Evolutionary conservation across 1,140 invertebrate genomes (phyloP).

Genomic region (Catajapyx aquilonaris): DNA sequence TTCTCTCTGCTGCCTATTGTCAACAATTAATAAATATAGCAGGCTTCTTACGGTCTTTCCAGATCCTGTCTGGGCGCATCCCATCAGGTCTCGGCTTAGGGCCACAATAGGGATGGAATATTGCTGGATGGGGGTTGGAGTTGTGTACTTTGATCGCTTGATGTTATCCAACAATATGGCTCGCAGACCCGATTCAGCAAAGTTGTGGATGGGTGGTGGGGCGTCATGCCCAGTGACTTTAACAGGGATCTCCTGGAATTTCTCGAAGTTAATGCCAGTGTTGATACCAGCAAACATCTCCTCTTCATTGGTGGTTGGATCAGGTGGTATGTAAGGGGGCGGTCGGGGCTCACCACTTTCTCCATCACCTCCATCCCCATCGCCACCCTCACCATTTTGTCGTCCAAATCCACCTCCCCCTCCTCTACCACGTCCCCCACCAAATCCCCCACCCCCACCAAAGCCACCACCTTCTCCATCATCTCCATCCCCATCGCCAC

Average conservation of each 20-base stretch:
- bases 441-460: conserved; percentile 9
- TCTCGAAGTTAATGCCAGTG: conserved; percentile 72
- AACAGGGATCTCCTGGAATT: conserved; percentile 65
- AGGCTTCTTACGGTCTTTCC: conserved; percentile 76
- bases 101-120: conserved; percentile 65
- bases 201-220: conserved; percentile 37
- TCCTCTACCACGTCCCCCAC: conserved; percentile 8
- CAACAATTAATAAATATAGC: too few relatives aligned
- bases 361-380: conserved; percentile 5
- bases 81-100: conserved; percentile 72
- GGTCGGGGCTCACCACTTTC: neutral
- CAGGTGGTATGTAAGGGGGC: conserved; percentile 51
- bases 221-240: conserved; percentile 44
- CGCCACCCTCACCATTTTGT: conserved; percentile 10
- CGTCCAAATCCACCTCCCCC: conserved; percentile 13
- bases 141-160: conserved; percentile 51
- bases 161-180: conserved; percentile 53
- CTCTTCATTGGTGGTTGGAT: conserved; percentile 42
- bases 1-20: too few relatives aligned
- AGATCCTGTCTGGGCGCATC: conserved; percentile 91
- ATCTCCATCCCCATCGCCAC: conserved; percentile 7
- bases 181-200: conserved; percentile 45
- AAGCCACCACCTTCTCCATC: conserved; percentile 7
- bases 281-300: conserved; percentile 48
- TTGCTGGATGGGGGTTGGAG: conserved; percentile 87